A percentile compares a stretch with the other conserved stretches of the same genome.
Evolutionary conservation across 2,113 vertebrate genomes (phyloP).

Genomic region (Lota lota): DNA sequence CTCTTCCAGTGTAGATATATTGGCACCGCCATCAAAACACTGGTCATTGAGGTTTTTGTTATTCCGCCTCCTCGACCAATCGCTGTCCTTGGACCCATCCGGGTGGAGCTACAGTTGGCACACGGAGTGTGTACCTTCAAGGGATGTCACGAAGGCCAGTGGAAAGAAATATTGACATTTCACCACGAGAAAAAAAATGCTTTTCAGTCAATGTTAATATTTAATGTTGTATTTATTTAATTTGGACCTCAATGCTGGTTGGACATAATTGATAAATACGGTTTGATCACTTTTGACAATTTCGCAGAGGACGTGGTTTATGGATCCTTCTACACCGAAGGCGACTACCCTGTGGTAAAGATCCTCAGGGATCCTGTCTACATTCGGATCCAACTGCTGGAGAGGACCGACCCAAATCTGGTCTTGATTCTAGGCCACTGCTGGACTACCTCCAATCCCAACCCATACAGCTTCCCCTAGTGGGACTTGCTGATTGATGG

Average conservation of each 20-base stretch:
- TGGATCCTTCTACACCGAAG: conserved; percentile 45
- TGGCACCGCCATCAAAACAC: conserved; percentile 35
- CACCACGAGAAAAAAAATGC: neutral
- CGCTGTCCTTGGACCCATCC: conserved; percentile 51
- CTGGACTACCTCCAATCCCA: conserved; percentile 70
- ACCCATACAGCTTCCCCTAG: conserved; percentile 51
- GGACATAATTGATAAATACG: neutral
- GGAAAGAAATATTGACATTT: neutral
- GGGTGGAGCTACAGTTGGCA: conserved; percentile 61
- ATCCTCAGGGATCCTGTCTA: conserved; percentile 75
- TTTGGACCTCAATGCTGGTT: neutral
- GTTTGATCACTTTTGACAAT: conserved; percentile 1
- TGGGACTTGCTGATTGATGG: conserved; percentile 78
- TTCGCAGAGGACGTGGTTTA: conserved; percentile 48
- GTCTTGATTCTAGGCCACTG: conserved; percentile 78
- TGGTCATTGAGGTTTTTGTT: conserved; percentile 40
- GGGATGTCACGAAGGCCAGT: conserved; percentile 59
- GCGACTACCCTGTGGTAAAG: conserved; percentile 65
- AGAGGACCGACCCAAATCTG: conserved; percentile 75
- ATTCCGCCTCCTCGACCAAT: conserved; percentile 39
- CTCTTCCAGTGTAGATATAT: conserved; percentile 63
- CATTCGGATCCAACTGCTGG: conserved; percentile 74
- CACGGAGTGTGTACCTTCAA: conserved; percentile 49
- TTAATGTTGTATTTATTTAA: neutral
- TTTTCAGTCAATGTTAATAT: neutral